Evolutionary conservation across 2,113 vertebrate genomes (phyloP).

Genomic region (Cavia aperea): DNA sequence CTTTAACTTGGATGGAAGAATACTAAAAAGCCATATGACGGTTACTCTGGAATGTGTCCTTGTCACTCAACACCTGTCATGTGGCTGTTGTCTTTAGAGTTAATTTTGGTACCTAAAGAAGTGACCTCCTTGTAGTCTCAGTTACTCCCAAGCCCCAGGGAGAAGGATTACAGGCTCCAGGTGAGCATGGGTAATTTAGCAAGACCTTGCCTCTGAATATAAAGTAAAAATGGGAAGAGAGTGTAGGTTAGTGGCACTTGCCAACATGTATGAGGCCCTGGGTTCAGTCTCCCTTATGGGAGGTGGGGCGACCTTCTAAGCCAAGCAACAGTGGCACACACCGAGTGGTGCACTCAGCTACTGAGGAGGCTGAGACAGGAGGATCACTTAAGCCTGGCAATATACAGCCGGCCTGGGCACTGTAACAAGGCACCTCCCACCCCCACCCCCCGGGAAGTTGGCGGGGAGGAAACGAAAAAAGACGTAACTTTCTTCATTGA

Average conservation of each 20-base stretch:
- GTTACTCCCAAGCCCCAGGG: not conserved
- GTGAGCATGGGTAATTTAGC: not conserved
- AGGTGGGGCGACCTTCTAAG: not conserved
- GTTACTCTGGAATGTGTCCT: not conserved
- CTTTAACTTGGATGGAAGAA: not conserved
- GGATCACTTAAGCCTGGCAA: not conserved
- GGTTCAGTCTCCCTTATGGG: not conserved
- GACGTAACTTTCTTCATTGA: not conserved
- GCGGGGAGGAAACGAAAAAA: not conserved
- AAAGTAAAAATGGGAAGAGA: not conserved
- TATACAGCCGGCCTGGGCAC: not conserved
- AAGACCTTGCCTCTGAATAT: not conserved
- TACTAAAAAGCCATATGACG: not conserved
- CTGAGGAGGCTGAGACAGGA: not conserved
- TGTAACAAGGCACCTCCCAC: not conserved
- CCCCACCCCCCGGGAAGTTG: too few species aligned
- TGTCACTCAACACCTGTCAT: not conserved
- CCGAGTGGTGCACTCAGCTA: not conserved
- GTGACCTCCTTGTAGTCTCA: not conserved
- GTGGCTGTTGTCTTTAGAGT: not conserved
- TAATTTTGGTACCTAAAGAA: not conserved
- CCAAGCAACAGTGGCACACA: not conserved
- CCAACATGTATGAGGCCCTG: not conserved
- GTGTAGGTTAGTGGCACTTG: not conserved
- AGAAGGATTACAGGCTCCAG: not conserved